These are phyloP conservation scores for Drosophila athabasca DNA, from an alignment of 1,140 invertebrate genomes.

Conservation along the genomic window DNA sequence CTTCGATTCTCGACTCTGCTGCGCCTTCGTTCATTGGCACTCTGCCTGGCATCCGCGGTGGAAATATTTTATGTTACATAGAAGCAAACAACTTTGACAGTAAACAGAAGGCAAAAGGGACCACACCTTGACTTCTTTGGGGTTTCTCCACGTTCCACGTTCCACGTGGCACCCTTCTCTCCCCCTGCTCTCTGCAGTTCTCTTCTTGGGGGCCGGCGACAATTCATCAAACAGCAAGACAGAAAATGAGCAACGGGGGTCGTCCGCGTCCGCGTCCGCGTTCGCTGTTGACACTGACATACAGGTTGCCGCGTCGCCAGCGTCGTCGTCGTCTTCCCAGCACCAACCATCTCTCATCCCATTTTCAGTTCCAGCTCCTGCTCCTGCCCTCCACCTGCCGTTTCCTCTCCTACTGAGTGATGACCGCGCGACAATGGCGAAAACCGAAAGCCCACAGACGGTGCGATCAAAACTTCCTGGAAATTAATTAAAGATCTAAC, in stretches of 20 bases:
- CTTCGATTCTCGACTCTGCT: conserved; percentile 2
- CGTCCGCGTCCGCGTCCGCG: conserved; percentile 2
- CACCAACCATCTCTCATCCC: background rate
- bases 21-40: conserved; percentile 59
- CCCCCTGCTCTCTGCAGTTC: background rate
- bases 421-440: conserved; percentile 78
- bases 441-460: conserved; percentile 68
- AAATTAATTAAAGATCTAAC: conserved; percentile 80
- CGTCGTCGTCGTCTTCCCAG: conserved; percentile 13
- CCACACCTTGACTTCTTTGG: conserved; percentile 61
- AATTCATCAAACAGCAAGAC: conserved; percentile 80
- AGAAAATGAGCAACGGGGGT: conserved; percentile 69
- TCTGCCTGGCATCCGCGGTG: conserved; percentile 49
- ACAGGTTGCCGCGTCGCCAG: conserved; percentile 42
- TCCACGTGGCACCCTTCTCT: no score
- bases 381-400: conserved; percentile 2
- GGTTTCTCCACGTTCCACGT: background rate
- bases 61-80: conserved; percentile 71
- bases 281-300: conserved; percentile 75
- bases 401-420: conserved; percentile 66
- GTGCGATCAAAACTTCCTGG: conserved; percentile 73
- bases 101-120: conserved; percentile 44
- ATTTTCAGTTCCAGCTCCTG: background rate
- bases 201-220: conserved; percentile 49
- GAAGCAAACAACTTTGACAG: conserved; percentile 62